Base-by-base conservation (phyloP, 2,888 invertebrate species). In the Aelia acuminata region DNA sequence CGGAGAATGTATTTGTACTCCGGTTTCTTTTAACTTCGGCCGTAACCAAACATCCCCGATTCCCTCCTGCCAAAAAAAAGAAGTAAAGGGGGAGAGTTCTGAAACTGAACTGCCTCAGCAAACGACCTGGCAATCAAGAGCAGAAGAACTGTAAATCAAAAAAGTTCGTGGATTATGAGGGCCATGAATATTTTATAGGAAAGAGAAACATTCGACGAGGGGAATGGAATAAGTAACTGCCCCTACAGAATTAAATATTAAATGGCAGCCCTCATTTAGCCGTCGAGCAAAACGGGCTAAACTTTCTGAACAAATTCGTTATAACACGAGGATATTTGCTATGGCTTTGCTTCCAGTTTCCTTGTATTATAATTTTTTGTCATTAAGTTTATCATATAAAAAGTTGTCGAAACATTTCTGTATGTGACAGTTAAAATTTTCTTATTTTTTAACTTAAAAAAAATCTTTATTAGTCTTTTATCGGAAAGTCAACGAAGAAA, bases 181-280 rank as follows among this genome's bases (percentile, higher is more conserved):
- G 80, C 22, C 80, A 80, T 80, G 80, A 80, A 80, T 80, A 80
- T 47, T 80, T 80, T 80, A 80, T 80, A 80, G 80, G 80, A 80
- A 80, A 80, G 80, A n/a, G 80, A 80, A 80, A 80, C 80, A 80
- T 39, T 80, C 39, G 43, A n/a, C n/a, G 43, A 10, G 1, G 80
- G 80, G 13, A 3, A 5, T 8, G 70, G n/a, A 70, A 70, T 70
- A 35, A 70, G 63, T 70, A 70, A 70, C 63, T 70, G 63, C 63
- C 63, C 63, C 63, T 70, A 70, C 63, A 70, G 63, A 70, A 70
- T 80, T 80, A 80, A 80, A 80, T 80, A 80, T 80, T 80, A 43
- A 80, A 47, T n/a, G 43, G 43, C 80, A 43, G 11, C 80, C 43
- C 43, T 47, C 80, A 80, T 80, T 80, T 80, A 80, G 80, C 80